Evolutionary conservation across 2,888 invertebrate species (phyloP).

Genomic region (Aleiodes leptofemur): DNA sequence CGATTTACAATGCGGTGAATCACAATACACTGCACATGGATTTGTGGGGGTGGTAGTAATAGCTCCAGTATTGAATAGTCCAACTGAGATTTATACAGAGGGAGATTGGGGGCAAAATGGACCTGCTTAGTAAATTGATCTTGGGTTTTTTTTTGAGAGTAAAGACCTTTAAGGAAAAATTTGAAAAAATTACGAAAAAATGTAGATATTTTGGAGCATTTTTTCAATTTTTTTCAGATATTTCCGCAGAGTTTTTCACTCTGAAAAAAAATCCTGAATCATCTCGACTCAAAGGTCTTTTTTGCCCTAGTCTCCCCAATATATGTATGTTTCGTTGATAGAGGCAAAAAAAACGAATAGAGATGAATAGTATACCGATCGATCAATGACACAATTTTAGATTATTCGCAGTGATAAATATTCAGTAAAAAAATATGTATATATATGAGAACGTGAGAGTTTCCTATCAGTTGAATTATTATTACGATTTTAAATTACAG

Average conservation of each 20-base stretch:
- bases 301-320: not conserved
- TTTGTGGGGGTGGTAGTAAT: not conserved
- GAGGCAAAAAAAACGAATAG: not conserved
- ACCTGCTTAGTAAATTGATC: too few relatives aligned
- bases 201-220: too few relatives aligned
- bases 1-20: slow-evolving; percentile 36
- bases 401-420: not conserved
- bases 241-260: too few relatives aligned
- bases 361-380: not conserved
- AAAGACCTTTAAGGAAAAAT: too few relatives aligned
- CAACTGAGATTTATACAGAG: not conserved
- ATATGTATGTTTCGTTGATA: not conserved
- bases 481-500: not conserved
- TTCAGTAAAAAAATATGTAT: not conserved
- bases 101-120: too few relatives aligned
- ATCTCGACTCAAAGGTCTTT: too few relatives aligned
- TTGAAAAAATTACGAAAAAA: too few relatives aligned
- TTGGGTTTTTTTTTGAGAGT: too few relatives aligned
- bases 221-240: too few relatives aligned
- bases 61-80: slow-evolving; percentile 11
- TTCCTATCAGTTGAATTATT: not conserved
- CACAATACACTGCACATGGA: slow-evolving; percentile 16
- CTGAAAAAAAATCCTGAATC: too few relatives aligned
- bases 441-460: not conserved
- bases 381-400: slow-evolving; percentile 7